phyloP scores from a whole-genome alignment of 2,113 vertebrate genomes.

The Sitta europaea region DNA sequence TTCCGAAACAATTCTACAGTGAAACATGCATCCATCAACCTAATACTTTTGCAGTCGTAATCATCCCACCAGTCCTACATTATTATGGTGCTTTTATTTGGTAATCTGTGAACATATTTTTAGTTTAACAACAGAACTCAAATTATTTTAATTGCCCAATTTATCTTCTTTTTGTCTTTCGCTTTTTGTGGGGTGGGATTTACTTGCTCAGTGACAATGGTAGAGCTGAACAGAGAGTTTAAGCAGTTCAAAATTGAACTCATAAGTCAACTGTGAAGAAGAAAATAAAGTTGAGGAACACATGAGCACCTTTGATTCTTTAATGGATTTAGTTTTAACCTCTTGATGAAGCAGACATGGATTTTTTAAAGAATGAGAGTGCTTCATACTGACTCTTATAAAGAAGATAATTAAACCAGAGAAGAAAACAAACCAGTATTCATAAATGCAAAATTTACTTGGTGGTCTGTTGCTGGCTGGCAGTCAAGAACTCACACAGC shows the following conservation, averaged over 20 bases:
- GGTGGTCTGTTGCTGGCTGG: not conserved
- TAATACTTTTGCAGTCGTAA: not conserved
- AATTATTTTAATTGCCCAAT: not conserved
- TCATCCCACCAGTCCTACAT: not conserved
- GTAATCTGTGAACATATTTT: not conserved
- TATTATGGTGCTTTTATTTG: not conserved
- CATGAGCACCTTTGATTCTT: not conserved
- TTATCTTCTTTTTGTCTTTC: not conserved
- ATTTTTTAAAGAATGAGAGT: not conserved
- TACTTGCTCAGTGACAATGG: not conserved
- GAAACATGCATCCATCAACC: not conserved
- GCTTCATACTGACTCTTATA: not conserved
- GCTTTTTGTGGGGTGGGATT: not conserved
- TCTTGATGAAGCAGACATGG: not conserved
- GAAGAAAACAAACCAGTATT: not conserved
- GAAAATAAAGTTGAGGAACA: not conserved
- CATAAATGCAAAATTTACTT: not conserved
- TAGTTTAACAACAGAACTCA: not conserved
- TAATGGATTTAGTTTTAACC: not conserved
- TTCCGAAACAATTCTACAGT: not conserved
- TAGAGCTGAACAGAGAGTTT: not conserved
- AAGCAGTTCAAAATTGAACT: not conserved
- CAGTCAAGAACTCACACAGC: not conserved
- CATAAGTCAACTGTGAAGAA: not conserved
- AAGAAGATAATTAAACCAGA: not conserved